Evolutionary conservation across 2,113 vertebrate species (phyloP), one percentile per base, ranked within the genome.

Genomic region (Cheilinus undulatus): DNA sequence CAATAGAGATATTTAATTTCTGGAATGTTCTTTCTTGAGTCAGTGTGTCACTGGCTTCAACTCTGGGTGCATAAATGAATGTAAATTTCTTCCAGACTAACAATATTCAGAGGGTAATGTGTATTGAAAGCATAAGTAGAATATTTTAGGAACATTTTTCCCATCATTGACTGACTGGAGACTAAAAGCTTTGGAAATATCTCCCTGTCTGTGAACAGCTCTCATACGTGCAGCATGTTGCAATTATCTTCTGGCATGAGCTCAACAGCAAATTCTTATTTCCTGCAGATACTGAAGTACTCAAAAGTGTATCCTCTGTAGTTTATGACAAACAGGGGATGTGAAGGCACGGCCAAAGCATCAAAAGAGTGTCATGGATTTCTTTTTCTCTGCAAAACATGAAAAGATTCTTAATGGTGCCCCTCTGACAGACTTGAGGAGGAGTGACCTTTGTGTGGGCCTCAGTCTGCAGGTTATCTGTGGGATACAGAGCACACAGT

Each of bases 81-180:
- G 48, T 62, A 45, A 83, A 73, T 83, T n/a, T 40, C 27, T 75
- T 71, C 52, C 76, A 80, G 73, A 59, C 46, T 49, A 51, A 62
- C 22, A 67, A 23, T 67, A 52, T 58, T 80, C 59, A 42, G 71
- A 48, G 5, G 14, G 63, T 34, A 27, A 69, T 80, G 19, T 69
- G 50, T 22, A 48, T 30, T 76, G 34, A 76, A 76, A 49, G 58
- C 50, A 76, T 45, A 42, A 71, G 58, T 42, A 53, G 54, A 45
- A 77, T 68, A 52, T 73, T 56, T 20, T 20, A 2, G 42, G 20
- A 52, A 40, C 28, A 58, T 68, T 32, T 61, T 28, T 43, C 53
- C 19, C 40, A 27, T 66, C 45, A 17, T 17, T 40, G 57, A 69
- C 20, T 58, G 63, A 54, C 46, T 27, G 30, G 53, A 80, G 42